A percentile compares a stretch with the other conserved stretches of the same genome.
phyloP scores from a whole-genome alignment of 2,113 vertebrate species.

The Porphyrio hochstetteri region DNA sequence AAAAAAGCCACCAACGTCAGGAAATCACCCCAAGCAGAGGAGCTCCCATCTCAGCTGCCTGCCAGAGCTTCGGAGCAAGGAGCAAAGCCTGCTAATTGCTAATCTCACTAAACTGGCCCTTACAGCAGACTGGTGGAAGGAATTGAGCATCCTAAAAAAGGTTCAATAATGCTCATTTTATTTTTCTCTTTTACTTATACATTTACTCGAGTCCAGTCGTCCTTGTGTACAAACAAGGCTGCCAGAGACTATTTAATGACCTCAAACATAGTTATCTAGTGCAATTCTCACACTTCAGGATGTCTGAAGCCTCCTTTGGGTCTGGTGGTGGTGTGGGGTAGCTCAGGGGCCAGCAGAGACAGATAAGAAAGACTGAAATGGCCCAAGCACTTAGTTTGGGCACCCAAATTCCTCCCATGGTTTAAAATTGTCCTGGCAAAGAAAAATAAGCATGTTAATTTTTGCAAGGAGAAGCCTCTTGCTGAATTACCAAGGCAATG shows the following conservation, averaged over 20 bases:
- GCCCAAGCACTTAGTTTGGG: neutral
- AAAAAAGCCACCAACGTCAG: neutral
- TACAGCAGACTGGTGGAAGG: neutral
- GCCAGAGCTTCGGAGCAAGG: neutral
- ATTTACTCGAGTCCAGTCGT: neutral
- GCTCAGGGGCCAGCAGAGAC: neutral
- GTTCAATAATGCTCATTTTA: accelerated
- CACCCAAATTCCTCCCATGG: neutral
- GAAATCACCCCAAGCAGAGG: neutral
- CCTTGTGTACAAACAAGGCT: neutral
- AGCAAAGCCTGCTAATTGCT: neutral
- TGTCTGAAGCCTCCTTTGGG: neutral
- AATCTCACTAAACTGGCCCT: neutral
- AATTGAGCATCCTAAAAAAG: neutral
- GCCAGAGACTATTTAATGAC: neutral
- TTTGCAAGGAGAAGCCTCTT: neutral
- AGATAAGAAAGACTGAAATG: neutral
- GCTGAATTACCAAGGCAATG: neutral
- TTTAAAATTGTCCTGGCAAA: neutral
- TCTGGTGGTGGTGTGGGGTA: no score
- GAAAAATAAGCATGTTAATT: neutral
- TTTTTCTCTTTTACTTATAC: neutral
- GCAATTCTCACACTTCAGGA: neutral
- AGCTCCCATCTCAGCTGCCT: neutral
- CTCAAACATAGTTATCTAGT: neutral